phyloP scores from a whole-genome alignment of 1,140 invertebrate genomes.

The Drosophila mauritiana region DNA sequence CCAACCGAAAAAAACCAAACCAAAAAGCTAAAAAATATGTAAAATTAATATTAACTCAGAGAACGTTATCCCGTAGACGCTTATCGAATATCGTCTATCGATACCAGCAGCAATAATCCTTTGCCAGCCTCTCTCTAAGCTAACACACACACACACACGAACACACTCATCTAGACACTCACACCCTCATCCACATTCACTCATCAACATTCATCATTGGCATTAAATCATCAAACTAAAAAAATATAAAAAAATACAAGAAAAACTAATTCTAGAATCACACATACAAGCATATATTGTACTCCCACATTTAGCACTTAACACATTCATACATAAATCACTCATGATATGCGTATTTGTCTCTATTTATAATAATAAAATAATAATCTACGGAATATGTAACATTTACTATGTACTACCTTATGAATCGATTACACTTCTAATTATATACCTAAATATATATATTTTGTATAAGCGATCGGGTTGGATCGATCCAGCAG shows the following conservation, averaged over 20 bases:
- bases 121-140: conserved; percentile 51
- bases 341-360: conserved; percentile 72
- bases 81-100: conserved; percentile 41
- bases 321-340: conserved; percentile 53
- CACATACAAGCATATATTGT: conserved; percentile 47
- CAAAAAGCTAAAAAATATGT: conserved; percentile 36
- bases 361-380: conserved; percentile 73
- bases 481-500: conserved; percentile 47
- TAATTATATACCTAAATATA: conserved; percentile 67
- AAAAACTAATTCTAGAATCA: conserved; percentile 35
- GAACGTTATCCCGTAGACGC: conserved; percentile 25
- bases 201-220: conserved; percentile 42
- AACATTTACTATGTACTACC: conserved; percentile 77
- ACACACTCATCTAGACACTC: conserved; percentile 16
- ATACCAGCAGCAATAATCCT: conserved; percentile 37
- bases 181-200: conserved; percentile 24
- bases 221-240: conserved; percentile 43
- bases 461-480: conserved; percentile 75
- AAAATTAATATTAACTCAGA: conserved; percentile 30
- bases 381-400: conserved; percentile 55
- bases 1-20: conserved; percentile 14
- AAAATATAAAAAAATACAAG: conserved; percentile 15
- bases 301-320: conserved; percentile 58
- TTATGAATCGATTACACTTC: conserved; percentile 72
- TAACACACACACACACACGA: conserved; percentile 14